These are phyloP conservation scores for Venustaconcha ellipsiformis DNA, from an alignment of 1,140 invertebrate genomes.

Conservation along the genomic window DNA sequence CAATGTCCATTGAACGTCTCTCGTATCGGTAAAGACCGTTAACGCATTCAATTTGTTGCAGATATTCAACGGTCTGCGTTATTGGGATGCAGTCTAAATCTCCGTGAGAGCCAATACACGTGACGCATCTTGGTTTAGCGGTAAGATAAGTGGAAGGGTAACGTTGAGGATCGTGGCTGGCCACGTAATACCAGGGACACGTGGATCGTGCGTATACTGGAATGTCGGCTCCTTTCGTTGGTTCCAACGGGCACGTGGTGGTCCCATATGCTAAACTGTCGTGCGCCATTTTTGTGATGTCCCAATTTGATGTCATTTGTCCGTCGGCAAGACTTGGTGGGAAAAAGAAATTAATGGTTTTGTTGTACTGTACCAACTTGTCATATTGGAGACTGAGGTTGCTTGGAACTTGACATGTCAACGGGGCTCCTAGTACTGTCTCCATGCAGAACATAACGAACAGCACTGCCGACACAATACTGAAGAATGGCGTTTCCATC, in stretches of 20 bases:
- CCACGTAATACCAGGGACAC: constrained; percentile 1
- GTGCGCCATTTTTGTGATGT: too few relatives aligned
- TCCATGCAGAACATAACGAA: too few relatives aligned
- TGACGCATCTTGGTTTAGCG: background rate
- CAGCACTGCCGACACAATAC: too few relatives aligned
- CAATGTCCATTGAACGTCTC: background rate
- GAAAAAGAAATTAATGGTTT: too few relatives aligned
- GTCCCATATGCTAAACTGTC: background rate
- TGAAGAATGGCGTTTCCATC: too few relatives aligned
- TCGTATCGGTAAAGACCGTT: background rate
- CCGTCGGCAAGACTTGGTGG: too few relatives aligned
- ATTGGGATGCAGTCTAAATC: background rate
- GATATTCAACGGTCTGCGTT: background rate
- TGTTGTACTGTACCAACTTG: too few relatives aligned
- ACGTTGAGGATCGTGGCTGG: background rate
- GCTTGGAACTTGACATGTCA: too few relatives aligned
- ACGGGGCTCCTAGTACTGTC: too few relatives aligned
- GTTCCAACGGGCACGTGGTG: background rate
- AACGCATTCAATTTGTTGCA: background rate
- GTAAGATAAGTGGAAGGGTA: background rate
- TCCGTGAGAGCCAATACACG: background rate
- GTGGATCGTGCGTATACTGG: background rate
- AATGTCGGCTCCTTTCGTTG: background rate
- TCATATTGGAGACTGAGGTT: too few relatives aligned
- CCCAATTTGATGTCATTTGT: too few relatives aligned